Evolutionary conservation across 2,888 invertebrate genomes (phyloP).

Genomic region (Coleophora flavipennella): DNA sequence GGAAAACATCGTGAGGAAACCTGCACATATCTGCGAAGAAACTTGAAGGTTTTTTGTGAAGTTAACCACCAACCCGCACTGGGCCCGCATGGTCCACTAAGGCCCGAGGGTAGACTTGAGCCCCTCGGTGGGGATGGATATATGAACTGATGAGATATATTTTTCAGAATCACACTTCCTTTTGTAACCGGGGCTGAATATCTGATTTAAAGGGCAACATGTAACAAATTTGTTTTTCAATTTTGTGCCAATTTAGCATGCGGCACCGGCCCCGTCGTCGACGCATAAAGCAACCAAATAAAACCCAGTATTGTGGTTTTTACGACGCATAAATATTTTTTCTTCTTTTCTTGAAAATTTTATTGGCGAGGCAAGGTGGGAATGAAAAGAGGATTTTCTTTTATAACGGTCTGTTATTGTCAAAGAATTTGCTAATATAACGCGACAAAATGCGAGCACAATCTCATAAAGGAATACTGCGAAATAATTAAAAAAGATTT

Average conservation of each 20-base stretch:
- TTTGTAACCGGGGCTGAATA: slow-evolving; percentile 13
- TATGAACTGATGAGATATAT: too few relatives aligned
- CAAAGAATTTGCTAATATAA: slow-evolving; percentile 35
- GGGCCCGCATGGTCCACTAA: too few relatives aligned
- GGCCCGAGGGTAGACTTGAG: too few relatives aligned
- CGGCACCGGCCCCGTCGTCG: slow-evolving; percentile 32
- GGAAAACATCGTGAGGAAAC: too few relatives aligned
- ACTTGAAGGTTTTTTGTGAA: too few relatives aligned
- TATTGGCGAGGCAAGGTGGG: slow-evolving; percentile 47
- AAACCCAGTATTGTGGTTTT: slow-evolving; percentile 62
- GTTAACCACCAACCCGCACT: too few relatives aligned
- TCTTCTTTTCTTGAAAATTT: slow-evolving; percentile 39
- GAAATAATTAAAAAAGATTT: too few relatives aligned
- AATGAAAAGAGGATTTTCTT: slow-evolving; percentile 49
- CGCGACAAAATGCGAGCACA: too few relatives aligned
- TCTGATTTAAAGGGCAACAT: slow-evolving; percentile 64
- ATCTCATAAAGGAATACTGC: slow-evolving; percentile 7
- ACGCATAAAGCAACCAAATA: slow-evolving; percentile 46
- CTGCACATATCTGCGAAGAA: too few relatives aligned
- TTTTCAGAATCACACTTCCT: background rate
- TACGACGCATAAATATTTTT: slow-evolving; percentile 60
- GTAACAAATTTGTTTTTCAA: slow-evolving; percentile 73
- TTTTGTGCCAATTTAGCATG: slow-evolving; percentile 72
- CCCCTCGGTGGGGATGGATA: too few relatives aligned
- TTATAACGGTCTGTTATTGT: slow-evolving; percentile 29